These are phyloP conservation scores for Daboia siamensis DNA, from an alignment of 2,113 vertebrate genomes.

Conservation along the genomic window DNA sequence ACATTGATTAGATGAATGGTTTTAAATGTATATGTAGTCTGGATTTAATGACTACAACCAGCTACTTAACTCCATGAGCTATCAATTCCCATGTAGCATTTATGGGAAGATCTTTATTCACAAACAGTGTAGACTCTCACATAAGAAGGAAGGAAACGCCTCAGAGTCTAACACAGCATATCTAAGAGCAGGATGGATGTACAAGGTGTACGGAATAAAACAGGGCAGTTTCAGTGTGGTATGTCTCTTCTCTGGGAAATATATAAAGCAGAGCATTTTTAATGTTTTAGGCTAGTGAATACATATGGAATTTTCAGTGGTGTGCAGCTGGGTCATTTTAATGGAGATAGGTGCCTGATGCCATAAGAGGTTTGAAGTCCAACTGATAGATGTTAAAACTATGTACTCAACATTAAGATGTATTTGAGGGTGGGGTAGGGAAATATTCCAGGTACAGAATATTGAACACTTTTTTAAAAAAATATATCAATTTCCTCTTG, in stretches of 20 bases:
- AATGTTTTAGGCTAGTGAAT: not conserved
- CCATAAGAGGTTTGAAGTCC: not conserved
- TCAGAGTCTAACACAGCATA: not conserved
- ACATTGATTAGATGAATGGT: not conserved
- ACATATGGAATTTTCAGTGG: not conserved
- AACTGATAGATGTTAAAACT: not conserved
- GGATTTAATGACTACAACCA: conserved; percentile 10
- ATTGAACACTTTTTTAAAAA: not conserved
- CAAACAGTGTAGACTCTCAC: not conserved
- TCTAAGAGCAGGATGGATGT: not conserved
- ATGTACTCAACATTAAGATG: not conserved
- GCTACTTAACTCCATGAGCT: not conserved
- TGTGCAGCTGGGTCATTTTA: not conserved
- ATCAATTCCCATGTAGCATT: not conserved
- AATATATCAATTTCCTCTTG: not conserved
- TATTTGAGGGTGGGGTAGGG: not conserved
- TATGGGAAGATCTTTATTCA: not conserved
- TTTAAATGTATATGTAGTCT: not conserved
- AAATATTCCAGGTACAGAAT: not conserved
- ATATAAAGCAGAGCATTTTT: not conserved
- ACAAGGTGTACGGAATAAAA: not conserved
- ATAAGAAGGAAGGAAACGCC: not conserved
- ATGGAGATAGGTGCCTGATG: not conserved
- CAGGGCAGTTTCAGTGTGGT: too few species aligned
- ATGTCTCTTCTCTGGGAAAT: not conserved